These are phyloP conservation scores for Ditula angustiorana DNA, from an alignment of 2,888 invertebrate genomes.

Conservation along the genomic window DNA sequence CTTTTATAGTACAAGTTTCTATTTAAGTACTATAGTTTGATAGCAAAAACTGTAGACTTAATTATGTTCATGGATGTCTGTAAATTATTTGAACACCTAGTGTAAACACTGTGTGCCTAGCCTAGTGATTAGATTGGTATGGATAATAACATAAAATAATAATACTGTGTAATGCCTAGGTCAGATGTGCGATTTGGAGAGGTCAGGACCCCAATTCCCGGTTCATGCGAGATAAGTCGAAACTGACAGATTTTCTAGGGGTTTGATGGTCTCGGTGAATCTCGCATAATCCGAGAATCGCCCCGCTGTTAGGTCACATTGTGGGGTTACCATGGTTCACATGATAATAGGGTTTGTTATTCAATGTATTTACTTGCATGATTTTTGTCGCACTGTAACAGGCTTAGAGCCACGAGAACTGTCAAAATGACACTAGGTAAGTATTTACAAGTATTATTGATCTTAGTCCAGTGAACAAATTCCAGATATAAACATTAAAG, in stretches of 20 bases:
- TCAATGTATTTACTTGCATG: too few species aligned
- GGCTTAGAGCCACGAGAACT: too few species aligned
- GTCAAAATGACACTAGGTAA: neutral
- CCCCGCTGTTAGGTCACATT: too few species aligned
- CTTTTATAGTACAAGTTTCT: neutral
- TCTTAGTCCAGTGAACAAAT: neutral
- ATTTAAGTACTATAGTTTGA: neutral
- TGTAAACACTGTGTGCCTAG: conserved; percentile 42
- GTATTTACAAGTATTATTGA: conserved; percentile 12
- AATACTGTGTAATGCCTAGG: conserved; percentile 17
- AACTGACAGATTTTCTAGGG: too few species aligned
- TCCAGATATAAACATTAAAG: neutral
- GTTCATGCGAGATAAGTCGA: too few species aligned
- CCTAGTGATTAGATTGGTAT: conserved; percentile 60
- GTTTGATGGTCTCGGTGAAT: too few species aligned
- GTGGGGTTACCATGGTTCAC: too few species aligned
- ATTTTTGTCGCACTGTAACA: too few species aligned
- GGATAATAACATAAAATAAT: conserved; percentile 19
- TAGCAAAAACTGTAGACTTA: neutral
- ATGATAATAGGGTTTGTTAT: too few species aligned
- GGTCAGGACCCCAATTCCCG: too few species aligned
- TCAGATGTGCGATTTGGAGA: too few species aligned
- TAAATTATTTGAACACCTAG: conserved; percentile 39
- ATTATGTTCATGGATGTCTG: neutral
- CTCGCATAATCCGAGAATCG: too few species aligned